These are phyloP conservation scores for Salvator merianae DNA, from an alignment of 2,113 vertebrate species.

Conservation along the genomic window DNA sequence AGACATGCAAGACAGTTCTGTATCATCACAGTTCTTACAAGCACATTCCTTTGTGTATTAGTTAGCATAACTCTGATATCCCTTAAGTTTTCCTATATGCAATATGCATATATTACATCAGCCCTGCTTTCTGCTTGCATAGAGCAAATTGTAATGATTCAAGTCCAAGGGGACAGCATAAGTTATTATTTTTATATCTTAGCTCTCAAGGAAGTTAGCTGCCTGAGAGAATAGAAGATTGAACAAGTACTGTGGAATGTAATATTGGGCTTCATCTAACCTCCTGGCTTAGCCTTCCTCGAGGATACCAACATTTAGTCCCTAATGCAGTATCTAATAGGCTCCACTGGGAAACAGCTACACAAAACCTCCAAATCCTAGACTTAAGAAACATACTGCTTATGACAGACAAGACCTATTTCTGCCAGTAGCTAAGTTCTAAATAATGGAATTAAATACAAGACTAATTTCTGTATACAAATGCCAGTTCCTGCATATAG, in stretches of 20 bases:
- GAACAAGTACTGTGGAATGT: background rate
- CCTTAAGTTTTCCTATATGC: slow-evolving; percentile 47
- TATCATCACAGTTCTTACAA: slow-evolving; percentile 49
- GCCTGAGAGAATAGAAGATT: slow-evolving; percentile 14
- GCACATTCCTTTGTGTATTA: slow-evolving; percentile 45
- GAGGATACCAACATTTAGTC: background rate
- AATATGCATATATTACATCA: slow-evolving; percentile 38
- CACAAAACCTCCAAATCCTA: background rate
- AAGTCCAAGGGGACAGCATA: slow-evolving; percentile 11
- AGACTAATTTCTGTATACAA: slow-evolving; percentile 3
- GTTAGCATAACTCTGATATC: slow-evolving; percentile 60
- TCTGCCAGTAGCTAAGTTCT: background rate
- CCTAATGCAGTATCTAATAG: background rate
- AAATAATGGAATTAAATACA: slow-evolving; percentile 2
- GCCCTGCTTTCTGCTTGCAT: slow-evolving; percentile 18
- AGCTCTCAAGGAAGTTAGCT: slow-evolving; percentile 11
- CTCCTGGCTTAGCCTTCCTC: slow-evolving; percentile 26
- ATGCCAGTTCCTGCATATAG: background rate
- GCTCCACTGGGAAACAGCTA: slow-evolving; percentile 8
- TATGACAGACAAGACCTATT: slow-evolving; percentile 17
- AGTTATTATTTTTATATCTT: slow-evolving; percentile 25
- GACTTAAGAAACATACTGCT: background rate
- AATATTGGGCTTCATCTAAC: background rate
- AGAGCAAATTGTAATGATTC: slow-evolving; percentile 31
- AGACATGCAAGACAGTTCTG: slow-evolving; percentile 55